Evolutionary conservation across 2,797 vertebrate genomes (phyloP).

Genomic region (Betta splendens): DNA sequence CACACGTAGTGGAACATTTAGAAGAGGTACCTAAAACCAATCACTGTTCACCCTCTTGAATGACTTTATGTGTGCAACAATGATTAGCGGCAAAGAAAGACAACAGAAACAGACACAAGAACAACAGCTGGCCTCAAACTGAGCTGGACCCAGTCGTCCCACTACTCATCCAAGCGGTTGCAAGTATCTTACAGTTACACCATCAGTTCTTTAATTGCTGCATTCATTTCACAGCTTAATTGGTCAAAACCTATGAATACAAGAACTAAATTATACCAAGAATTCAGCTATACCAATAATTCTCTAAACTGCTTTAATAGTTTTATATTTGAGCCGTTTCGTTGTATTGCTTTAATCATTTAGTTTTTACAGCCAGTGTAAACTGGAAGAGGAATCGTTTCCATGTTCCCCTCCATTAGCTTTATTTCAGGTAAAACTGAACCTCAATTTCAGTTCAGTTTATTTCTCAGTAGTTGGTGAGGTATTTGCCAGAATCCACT

Average conservation of each 20-base stretch:
- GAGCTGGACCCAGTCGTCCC: slow-evolving; percentile 69
- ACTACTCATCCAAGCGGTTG: slow-evolving; percentile 34
- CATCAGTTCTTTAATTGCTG: slow-evolving; percentile 16
- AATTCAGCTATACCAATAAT: neutral
- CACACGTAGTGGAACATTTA: slow-evolving; percentile 21
- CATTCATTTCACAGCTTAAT: neutral
- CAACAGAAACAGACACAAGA: slow-evolving; percentile 41
- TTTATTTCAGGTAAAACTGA: slow-evolving; percentile 44
- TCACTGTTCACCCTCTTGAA: neutral
- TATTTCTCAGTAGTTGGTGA: slow-evolving; percentile 37
- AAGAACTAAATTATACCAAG: neutral
- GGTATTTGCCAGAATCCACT: slow-evolving; percentile 48
- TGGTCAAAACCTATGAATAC: slow-evolving; percentile 36
- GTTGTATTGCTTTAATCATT: slow-evolving; percentile 49
- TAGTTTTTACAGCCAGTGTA: slow-evolving; percentile 50
- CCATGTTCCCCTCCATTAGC: slow-evolving; percentile 11
- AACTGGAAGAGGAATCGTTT: slow-evolving; percentile 37
- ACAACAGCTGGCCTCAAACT: slow-evolving; percentile 47
- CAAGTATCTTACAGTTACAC: neutral
- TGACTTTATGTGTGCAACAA: neutral
- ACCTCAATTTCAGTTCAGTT: slow-evolving; percentile 50
- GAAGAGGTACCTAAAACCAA: neutral
- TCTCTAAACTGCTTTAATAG: slow-evolving; percentile 16
- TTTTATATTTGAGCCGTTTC: slow-evolving; percentile 26
- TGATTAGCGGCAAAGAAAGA: slow-evolving; percentile 39